phyloP scores from a whole-genome alignment of 2,797 vertebrate genomes.

The Clarias pachynema region DNA sequence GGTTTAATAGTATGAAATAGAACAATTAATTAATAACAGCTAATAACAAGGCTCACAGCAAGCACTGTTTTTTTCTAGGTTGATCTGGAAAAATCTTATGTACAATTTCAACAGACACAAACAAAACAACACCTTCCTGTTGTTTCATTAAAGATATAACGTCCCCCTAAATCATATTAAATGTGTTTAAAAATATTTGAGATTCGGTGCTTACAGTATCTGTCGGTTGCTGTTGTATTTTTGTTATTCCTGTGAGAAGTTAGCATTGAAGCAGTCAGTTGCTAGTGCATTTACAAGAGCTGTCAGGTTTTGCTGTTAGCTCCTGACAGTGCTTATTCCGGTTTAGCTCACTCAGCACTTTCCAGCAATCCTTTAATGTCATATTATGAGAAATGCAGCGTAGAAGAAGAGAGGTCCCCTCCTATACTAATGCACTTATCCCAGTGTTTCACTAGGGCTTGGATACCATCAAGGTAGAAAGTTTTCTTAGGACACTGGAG shows the following conservation, averaged over 20 bases:
- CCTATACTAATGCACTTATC: too few species aligned
- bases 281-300: neutral
- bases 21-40: too few species aligned
- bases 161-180: neutral
- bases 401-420: too few species aligned
- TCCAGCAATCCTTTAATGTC: neutral
- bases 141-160: neutral
- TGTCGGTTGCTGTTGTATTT: neutral
- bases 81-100: neutral
- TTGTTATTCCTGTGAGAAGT: neutral
- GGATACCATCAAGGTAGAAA: too few species aligned
- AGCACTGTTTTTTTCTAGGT: neutral
- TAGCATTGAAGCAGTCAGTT: neutral
- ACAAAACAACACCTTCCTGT: neutral
- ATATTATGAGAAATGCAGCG: too few species aligned
- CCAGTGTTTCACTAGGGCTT: too few species aligned
- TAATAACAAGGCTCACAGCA: neutral
- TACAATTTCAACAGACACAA: neutral
- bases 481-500: too few species aligned
- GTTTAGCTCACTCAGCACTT: neutral
- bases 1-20: neutral
- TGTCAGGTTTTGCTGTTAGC: too few species aligned
- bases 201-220: neutral
- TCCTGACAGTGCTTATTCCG: too few species aligned
- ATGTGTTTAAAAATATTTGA: neutral